A percentile compares a stretch with the other conserved stretches of the same genome.
These are phyloP conservation scores for Rachycentron canadum DNA, from an alignment of 2,797 vertebrate genomes.

Conservation along the genomic window DNA sequence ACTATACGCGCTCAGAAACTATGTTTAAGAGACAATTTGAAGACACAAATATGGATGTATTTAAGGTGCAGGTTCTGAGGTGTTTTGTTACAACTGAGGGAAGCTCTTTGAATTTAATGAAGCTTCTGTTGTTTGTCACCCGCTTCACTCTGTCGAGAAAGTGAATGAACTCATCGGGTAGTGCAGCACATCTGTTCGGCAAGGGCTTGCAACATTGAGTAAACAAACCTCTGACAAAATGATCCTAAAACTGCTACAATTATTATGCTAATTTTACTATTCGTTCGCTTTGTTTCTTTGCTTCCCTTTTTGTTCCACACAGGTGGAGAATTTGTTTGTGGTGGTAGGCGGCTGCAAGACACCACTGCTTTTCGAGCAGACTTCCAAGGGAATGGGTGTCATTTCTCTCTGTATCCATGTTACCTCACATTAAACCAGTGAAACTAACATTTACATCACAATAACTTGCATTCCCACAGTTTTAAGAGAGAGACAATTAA, in stretches of 20 bases:
- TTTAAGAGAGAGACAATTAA: not conserved
- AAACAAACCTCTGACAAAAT: slow-evolving; percentile 61
- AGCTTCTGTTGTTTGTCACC: slow-evolving; percentile 61
- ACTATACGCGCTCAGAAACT: slow-evolving; percentile 4
- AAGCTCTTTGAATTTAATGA: slow-evolving; percentile 61
- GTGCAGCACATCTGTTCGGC: slow-evolving; percentile 62
- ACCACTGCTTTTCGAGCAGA: not conserved
- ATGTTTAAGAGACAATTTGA: slow-evolving; percentile 9
- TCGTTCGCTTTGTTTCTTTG: not conserved
- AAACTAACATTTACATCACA: not conserved
- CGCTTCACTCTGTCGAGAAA: slow-evolving; percentile 36
- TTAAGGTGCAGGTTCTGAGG: slow-evolving; percentile 29
- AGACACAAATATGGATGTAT: slow-evolving; percentile 24
- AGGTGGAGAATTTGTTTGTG: not conserved
- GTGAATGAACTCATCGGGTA: slow-evolving; percentile 20
- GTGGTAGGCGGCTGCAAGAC: not conserved
- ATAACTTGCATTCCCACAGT: not conserved
- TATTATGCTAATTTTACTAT: slow-evolving; percentile 25
- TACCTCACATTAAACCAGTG: not conserved
- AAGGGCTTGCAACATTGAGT: slow-evolving; percentile 31
- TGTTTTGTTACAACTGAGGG: slow-evolving; percentile 39
- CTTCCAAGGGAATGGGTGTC: not conserved
- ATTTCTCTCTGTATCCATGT: too few relatives aligned
- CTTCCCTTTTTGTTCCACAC: slow-evolving; percentile 1
- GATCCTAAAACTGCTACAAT: slow-evolving; percentile 38